Evolutionary conservation across 1,140 invertebrate genomes (phyloP).

Genomic region (Hycleus phaleratus): DNA sequence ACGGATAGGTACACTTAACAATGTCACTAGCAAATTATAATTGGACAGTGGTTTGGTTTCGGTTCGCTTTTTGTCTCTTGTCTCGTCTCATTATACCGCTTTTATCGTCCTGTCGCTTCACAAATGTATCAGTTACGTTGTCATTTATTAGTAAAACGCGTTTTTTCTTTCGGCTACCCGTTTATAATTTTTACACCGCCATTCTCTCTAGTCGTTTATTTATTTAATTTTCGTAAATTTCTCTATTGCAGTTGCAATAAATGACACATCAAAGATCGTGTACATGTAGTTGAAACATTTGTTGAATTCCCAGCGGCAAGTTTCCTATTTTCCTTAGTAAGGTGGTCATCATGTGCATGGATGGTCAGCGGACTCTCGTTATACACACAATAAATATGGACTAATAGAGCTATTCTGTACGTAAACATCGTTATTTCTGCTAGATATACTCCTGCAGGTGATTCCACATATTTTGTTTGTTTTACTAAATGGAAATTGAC

Average conservation of each 20-base stretch:
- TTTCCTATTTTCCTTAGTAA: constrained; percentile 26
- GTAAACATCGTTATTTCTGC: constrained; percentile 39
- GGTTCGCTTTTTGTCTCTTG: constrained; percentile 2
- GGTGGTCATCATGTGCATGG: constrained; percentile 31
- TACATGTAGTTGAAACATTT: constrained; percentile 8
- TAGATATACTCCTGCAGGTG: constrained; percentile 21
- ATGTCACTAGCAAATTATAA: neutral
- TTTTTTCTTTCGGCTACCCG: no score
- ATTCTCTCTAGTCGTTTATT: no score
- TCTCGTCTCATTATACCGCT: constrained; percentile 9
- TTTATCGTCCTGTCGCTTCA: neutral
- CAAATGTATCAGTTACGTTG: constrained; percentile 7
- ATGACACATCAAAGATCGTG: no score
- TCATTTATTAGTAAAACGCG: neutral
- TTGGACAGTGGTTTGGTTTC: constrained; percentile 1
- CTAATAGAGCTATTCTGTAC: constrained; percentile 36
- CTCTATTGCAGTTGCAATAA: no score
- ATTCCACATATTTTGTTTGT: constrained; percentile 26
- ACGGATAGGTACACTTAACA: no score
- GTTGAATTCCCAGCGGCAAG: constrained; percentile 26
- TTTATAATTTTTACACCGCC: no score
- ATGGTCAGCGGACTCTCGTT: constrained; percentile 31
- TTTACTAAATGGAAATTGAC: constrained; percentile 19
- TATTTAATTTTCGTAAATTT: no score
- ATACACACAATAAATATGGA: constrained; percentile 38